Evolutionary conservation across 2,888 invertebrate genomes (phyloP).

Genomic region (Andrena chrysosceles): DNA sequence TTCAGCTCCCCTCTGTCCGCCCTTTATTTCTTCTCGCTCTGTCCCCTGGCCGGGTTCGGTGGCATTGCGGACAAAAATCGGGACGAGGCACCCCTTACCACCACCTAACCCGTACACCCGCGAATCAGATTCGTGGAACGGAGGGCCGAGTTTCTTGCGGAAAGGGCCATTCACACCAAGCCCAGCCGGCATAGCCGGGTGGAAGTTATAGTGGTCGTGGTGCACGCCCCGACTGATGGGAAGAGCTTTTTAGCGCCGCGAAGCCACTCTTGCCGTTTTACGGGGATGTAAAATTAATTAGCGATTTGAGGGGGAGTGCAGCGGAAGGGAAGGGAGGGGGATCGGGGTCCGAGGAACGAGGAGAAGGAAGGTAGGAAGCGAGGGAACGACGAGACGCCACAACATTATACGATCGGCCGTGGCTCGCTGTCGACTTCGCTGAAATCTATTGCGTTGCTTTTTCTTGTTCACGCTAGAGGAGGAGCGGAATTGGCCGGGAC

Average conservation of each 20-base stretch:
- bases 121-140: constrained; percentile 61
- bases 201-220: constrained; percentile 41
- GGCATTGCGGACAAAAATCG: constrained; percentile 69
- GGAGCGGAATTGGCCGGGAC: constrained; percentile 41
- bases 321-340: constrained; percentile 13
- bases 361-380: constrained; percentile 18
- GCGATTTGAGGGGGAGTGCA: constrained; percentile 57
- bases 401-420: constrained; percentile 67
- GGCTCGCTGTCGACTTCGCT: constrained; percentile 47
- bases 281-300: constrained; percentile 79
- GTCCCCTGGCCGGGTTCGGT: constrained; percentile 31
- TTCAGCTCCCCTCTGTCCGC: constrained; percentile 44
- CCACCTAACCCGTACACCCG: constrained; percentile 19
- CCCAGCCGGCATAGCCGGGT: constrained; percentile 7
- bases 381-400: constrained; percentile 35
- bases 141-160: constrained; percentile 54
- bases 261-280: constrained; percentile 65
- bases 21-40: constrained; percentile 33
- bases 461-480: constrained; percentile 51
- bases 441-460: constrained; percentile 66
- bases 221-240: constrained; percentile 20
- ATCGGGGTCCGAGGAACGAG: background rate
- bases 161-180: constrained; percentile 46
- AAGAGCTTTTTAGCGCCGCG: constrained; percentile 49
- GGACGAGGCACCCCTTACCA: constrained; percentile 23